Percentiles rank a stretch among this genome's conserved stretches.
phyloP scores from a whole-genome alignment of 2,797 vertebrate genomes.

The Glyptemys insculpta region DNA sequence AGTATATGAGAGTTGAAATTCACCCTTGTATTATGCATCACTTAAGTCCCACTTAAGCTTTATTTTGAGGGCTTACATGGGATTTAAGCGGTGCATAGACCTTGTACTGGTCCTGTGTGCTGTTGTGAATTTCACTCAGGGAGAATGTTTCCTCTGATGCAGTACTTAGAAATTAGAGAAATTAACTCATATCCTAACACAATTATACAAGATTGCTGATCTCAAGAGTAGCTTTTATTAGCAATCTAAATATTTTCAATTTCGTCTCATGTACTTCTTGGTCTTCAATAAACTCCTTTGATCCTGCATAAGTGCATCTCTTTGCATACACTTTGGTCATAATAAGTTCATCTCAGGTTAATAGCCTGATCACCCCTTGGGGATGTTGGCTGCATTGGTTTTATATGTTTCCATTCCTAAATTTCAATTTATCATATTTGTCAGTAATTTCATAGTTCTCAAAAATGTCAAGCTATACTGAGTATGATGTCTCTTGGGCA shows the following conservation, averaged over 20 bases:
- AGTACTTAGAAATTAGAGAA: constrained; percentile 35
- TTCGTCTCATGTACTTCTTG: constrained; percentile 60
- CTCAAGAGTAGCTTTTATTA: too few relatives aligned
- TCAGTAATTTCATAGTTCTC: background rate
- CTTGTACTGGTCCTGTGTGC: constrained; percentile 69
- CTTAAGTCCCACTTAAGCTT: constrained; percentile 38
- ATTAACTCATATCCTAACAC: constrained; percentile 41
- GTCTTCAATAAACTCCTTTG: constrained; percentile 68
- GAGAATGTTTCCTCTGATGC: constrained; percentile 78
- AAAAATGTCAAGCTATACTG: background rate
- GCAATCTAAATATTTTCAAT: constrained; percentile 70
- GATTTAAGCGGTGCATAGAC: constrained; percentile 57
- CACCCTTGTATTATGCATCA: background rate
- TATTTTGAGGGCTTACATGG: constrained; percentile 61
- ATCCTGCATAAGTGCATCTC: constrained; percentile 52
- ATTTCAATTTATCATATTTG: constrained; percentile 39
- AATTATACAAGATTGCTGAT: constrained; percentile 76
- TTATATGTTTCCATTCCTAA: constrained; percentile 27
- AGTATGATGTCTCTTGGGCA: background rate
- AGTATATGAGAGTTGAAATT: background rate
- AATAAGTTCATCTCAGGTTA: constrained; percentile 56
- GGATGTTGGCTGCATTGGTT: background rate
- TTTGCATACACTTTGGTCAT: constrained; percentile 56
- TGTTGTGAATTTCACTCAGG: constrained; percentile 72
- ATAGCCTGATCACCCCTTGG: background rate